These are phyloP conservation scores for Tragelaphus strepsiceros DNA, from an alignment of 2,113 vertebrate species.

Conservation along the genomic window DNA sequence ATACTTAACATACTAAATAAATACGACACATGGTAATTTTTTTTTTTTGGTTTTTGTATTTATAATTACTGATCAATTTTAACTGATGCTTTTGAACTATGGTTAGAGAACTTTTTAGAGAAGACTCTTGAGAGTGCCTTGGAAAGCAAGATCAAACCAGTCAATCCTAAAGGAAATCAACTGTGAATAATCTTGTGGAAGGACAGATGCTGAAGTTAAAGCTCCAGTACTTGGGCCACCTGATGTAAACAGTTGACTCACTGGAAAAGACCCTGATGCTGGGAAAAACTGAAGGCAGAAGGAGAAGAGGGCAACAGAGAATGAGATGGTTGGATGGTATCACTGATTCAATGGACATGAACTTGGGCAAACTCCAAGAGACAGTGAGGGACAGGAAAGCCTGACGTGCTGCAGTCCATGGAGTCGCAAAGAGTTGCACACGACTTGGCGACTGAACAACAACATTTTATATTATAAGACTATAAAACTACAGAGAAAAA, in stretches of 20 bases:
- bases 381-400: neutral
- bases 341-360: neutral
- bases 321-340: neutral
- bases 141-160: neutral
- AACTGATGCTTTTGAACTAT: neutral
- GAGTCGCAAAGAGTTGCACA: neutral
- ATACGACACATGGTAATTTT: neutral
- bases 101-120: neutral
- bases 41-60: neutral
- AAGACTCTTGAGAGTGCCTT: neutral
- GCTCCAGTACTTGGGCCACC: neutral
- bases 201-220: neutral
- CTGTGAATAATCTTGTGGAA: neutral
- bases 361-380: neutral
- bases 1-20: constrained; percentile 9
- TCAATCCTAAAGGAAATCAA: neutral
- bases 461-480: neutral
- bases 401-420: neutral
- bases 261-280: neutral
- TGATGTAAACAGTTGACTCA: neutral
- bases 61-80: neutral
- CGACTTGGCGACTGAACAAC: neutral
- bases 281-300: neutral
- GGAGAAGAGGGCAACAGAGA: neutral
- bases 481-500: neutral